Evolutionary conservation across 2,797 vertebrate genomes (phyloP), one percentile per base, ranked within the genome.

Genomic region (Schizopygopsis malacanthus): DNA sequence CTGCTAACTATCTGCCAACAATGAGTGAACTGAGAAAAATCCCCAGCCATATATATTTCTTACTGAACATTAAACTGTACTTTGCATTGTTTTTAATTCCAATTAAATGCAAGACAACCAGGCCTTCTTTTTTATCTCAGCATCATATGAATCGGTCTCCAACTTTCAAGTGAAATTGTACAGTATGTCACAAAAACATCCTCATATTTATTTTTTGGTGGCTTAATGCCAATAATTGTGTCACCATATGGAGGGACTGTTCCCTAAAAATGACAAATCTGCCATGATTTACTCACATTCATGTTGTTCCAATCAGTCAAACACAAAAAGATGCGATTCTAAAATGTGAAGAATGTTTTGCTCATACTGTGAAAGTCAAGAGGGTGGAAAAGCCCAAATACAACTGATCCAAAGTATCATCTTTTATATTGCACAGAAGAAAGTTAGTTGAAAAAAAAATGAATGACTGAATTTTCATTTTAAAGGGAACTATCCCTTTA

Each of bases 1-100:
- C 91, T 92, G 63, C 7, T 67, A 9, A 61, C 54, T 12, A 20
- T 56, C 33, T 12, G 22, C 22, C 50, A 71, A 56, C 28, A 52
- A 0, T 8, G 1, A 11, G 22, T 52, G 0, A 71, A 56, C 2
- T 37, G 5, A 69, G 18, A 59, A 56, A 56, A 71, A 28, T 4
- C 4, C 54, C 67, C 37, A 54, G 22, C 7, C 47, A 81, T 25
- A 52, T 39, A 82, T 28, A 71, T 4, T n/a, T 69, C 11, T 69
- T 25, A 37, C 10, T 45, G 16, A 13, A 28, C 41, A 41, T 79
- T 39, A 22, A 70, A 43, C 20, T 52, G 6, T 13, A 78, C 22
- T 18, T 56, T 16, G 39, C 3, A 41, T 63, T 2, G n/a, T 45
- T 61, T 54, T 54, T 54, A 6, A 52, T 52, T 52, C 1, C 13